These are phyloP conservation scores for Selene dorsalis DNA, from an alignment of 2,797 vertebrate genomes.

Conservation along the genomic window DNA sequence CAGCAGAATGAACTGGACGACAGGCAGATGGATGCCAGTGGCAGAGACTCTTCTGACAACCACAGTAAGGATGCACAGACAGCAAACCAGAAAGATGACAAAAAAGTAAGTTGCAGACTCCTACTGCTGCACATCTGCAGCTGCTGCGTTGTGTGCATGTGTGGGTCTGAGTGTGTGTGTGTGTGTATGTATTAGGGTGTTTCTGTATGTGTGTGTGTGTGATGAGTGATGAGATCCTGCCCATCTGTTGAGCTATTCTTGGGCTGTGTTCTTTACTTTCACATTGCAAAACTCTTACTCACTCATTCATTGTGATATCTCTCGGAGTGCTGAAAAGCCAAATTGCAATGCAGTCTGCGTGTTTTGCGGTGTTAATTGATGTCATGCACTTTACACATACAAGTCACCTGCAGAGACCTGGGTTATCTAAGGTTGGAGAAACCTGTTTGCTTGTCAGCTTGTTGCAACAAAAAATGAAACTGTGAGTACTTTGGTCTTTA, in stretches of 20 bases:
- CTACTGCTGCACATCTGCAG: slow-evolving; percentile 50
- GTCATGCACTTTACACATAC: not conserved
- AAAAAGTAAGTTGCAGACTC: slow-evolving; percentile 83
- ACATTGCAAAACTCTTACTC: slow-evolving; percentile 13
- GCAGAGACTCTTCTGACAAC: slow-evolving; percentile 76
- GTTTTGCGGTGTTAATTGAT: slow-evolving; percentile 9
- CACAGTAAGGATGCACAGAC: slow-evolving; percentile 79
- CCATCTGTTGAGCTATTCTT: slow-evolving; percentile 45
- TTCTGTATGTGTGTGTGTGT: slow-evolving; percentile 17
- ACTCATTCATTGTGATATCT: slow-evolving; percentile 17
- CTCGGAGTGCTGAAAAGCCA: not conserved
- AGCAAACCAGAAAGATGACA: slow-evolving; percentile 80
- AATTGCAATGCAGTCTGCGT: slow-evolving; percentile 16
- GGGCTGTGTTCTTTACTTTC: slow-evolving; percentile 22
- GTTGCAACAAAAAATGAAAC: slow-evolving; percentile 61
- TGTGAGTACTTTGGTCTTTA: slow-evolving; percentile 17
- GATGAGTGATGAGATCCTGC: slow-evolving; percentile 56
- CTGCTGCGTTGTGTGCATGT: slow-evolving; percentile 2
- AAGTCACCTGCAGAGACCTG: slow-evolving; percentile 2
- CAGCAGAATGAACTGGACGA: slow-evolving; percentile 81
- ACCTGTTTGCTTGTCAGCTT: slow-evolving; percentile 23
- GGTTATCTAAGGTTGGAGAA: slow-evolving; percentile 17
- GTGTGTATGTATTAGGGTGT: slow-evolving; percentile 8
- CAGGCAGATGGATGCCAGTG: slow-evolving; percentile 79
- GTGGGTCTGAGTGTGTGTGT: not conserved